phyloP scores from a whole-genome alignment of 2,113 vertebrate species.

The Camelus bactrianus region DNA sequence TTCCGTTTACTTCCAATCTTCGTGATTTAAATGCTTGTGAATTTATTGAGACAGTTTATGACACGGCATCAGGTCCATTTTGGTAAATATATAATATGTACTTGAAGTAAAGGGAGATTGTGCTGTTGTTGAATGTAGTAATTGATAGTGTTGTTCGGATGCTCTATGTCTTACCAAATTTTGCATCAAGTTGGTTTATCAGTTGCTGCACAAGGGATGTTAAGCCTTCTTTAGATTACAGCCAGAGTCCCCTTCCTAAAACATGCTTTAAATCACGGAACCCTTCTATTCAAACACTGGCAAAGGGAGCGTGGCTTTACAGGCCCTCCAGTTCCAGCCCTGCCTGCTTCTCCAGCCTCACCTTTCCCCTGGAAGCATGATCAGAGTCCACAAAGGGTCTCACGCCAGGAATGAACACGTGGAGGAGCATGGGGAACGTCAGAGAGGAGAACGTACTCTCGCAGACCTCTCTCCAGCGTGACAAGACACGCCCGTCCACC shows the following conservation, averaged over 20 bases:
- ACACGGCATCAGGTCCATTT: no score
- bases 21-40: background rate
- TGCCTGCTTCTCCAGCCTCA: background rate
- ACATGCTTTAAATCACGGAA: background rate
- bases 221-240: background rate
- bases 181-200: background rate
- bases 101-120: background rate
- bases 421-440: fast-evolving
- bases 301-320: fast-evolving
- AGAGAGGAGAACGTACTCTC: background rate
- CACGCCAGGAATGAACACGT: fast-evolving
- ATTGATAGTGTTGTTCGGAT: fast-evolving
- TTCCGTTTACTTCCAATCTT: background rate
- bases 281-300: background rate
- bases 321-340: background rate
- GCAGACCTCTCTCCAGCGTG: fast-evolving
- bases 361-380: fast-evolving
- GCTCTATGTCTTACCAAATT: background rate
- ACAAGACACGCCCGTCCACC: background rate
- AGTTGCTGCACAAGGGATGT: background rate
- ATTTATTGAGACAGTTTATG: background rate
- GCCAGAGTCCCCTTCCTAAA: background rate
- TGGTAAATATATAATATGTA: background rate
- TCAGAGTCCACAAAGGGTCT: background rate
- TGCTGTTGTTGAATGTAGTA: fast-evolving